Evolutionary conservation across 2,113 vertebrate species (phyloP), one percentile per base, ranked within the genome.

Genomic region (Cephalopholis sonnerati): DNA sequence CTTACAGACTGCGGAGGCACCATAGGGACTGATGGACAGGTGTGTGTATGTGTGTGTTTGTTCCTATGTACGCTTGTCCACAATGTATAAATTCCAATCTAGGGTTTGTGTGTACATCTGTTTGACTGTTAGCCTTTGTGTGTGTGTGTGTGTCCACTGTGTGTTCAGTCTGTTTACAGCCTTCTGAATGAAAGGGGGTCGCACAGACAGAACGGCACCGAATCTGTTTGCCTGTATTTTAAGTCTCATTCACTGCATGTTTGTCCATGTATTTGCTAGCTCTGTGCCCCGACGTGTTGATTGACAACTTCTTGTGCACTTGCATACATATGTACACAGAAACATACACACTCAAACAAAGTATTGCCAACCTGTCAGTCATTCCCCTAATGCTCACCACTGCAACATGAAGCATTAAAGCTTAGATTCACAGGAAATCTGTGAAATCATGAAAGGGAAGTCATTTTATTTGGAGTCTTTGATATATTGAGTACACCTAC

Each of bases 1-100:
- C 97, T 99, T 63, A 95, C 95, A 0, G 97, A 98, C 81, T 99
- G 98, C 25, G 98, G 98, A 18, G 98, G 98, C 69, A 95, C 95
- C 84, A 96, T 99, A 41, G 86, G 97, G 84, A 95, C 95, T 9
- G 94, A 96, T 17, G 95, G 95, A 83, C 95, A 96, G 95, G 95
- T 96, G 83, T 73, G 92, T 79, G 65, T 65, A 29, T 82, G 77
- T 64, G 41, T 82, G 77, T 83, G 57, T 70, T 9, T 72, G 25
- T 76, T 54, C 62, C 17, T 71, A 57, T 84, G 18, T 74, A 46
- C 59, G 12, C 74, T 50, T 77, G 74, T 84, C 29, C 61, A 54
- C 59, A 74, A 25, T 8, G 12, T 69, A 71, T 74, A 73, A 50
- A 50, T 87, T 85, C 83, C 85, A 73, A 73, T 86, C 74, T 68